Percentiles rank a stretch among this genome's conserved stretches.
These are phyloP conservation scores for Drosophila setifemur DNA, from an alignment of 1,140 invertebrate genomes.

Conservation along the genomic window DNA sequence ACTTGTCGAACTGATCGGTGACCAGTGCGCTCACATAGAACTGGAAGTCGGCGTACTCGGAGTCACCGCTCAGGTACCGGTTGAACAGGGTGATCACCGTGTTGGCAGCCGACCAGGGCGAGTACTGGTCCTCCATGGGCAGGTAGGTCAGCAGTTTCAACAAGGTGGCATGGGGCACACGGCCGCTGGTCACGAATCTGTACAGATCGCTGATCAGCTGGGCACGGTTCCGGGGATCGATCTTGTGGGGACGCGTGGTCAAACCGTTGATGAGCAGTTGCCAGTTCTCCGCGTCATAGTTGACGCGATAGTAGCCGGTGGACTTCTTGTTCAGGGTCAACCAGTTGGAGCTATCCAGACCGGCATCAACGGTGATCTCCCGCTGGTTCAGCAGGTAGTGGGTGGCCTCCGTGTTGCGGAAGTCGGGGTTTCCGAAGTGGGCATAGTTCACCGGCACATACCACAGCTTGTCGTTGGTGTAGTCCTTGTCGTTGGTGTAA, in stretches of 20 bases:
- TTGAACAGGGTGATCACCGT: conserved; percentile 73
- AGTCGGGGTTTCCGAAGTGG: conserved; percentile 78
- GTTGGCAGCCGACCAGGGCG: conserved; percentile 85
- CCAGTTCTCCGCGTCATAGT: conserved; percentile 86
- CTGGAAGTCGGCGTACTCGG: conserved; percentile 55
- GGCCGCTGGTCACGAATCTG: conserved; percentile 85
- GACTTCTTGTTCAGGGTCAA: conserved; percentile 86
- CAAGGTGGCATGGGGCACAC: conserved; percentile 82
- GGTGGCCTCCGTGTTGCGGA: conserved; percentile 82
- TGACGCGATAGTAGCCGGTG: conserved; percentile 86
- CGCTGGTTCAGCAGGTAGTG: conserved; percentile 50
- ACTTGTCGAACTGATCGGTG: conserved; percentile 64
- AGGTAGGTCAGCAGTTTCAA: conserved; percentile 84
- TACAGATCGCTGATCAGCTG: conserved; percentile 91
- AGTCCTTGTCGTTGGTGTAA: conserved; percentile 68
- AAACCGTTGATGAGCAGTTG: conserved; percentile 83
- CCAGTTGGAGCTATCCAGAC: conserved; percentile 82
- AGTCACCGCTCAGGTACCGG: conserved; percentile 56
- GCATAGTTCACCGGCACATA: conserved; percentile 66
- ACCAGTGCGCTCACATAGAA: conserved; percentile 70
- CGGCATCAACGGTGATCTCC: conserved; percentile 12
- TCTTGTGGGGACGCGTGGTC: conserved; percentile 82
- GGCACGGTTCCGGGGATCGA: conserved; percentile 88
- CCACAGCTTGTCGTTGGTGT: conserved; percentile 27
- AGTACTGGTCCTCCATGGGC: conserved; percentile 84